Evolutionary conservation across 2,113 vertebrate species (phyloP).

Genomic region (Sapajus apella): DNA sequence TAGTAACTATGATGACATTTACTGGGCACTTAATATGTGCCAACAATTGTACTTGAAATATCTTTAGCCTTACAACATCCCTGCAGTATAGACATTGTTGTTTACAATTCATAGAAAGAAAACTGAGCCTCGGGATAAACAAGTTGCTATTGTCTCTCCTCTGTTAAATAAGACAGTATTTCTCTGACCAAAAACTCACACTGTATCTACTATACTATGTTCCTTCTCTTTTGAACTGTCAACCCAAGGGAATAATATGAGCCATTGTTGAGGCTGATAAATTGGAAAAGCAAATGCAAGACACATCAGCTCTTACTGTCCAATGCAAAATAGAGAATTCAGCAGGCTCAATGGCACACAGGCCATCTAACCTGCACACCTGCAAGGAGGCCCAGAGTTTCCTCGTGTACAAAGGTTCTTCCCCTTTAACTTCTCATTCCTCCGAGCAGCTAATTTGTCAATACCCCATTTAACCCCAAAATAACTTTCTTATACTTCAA

Average conservation of each 20-base stretch:
- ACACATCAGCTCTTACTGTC: background rate
- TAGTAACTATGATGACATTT: background rate
- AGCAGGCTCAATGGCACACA: background rate
- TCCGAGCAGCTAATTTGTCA: background rate
- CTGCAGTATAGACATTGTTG: background rate
- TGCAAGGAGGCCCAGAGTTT: background rate
- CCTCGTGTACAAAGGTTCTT: background rate
- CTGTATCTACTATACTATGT: background rate
- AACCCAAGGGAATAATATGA: background rate
- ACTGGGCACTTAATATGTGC: background rate
- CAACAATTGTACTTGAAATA: background rate
- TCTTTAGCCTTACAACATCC: background rate
- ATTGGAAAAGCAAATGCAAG: background rate
- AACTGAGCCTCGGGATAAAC: background rate
- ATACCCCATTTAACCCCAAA: background rate
- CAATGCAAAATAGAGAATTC: background rate
- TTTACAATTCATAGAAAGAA: background rate
- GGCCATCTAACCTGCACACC: background rate
- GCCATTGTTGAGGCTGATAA: background rate
- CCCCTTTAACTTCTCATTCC: background rate
- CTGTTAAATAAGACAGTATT: background rate
- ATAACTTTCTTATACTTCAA: background rate
- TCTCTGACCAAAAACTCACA: background rate
- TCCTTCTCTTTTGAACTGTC: background rate
- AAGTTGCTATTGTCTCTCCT: background rate